A percentile compares a stretch with the other conserved stretches of the same genome.
Evolutionary conservation across 2,113 vertebrate genomes (phyloP).

Genomic region (Colossoma macropomum): DNA sequence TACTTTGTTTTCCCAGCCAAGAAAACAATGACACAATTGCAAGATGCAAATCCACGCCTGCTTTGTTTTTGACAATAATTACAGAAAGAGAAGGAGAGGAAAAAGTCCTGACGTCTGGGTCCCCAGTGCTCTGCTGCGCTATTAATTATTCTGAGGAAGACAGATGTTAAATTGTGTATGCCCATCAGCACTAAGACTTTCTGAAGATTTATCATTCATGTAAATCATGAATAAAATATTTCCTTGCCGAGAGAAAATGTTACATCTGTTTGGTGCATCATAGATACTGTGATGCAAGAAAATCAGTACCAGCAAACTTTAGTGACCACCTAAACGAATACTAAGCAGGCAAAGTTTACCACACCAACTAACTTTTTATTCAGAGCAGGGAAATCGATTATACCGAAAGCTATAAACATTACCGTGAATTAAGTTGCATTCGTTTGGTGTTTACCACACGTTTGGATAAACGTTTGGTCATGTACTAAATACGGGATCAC

Average conservation of each 20-base stretch:
- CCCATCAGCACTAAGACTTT: slow-evolving; percentile 80
- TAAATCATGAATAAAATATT: slow-evolving; percentile 84
- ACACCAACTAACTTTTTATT: slow-evolving; percentile 2
- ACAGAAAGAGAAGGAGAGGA: slow-evolving; percentile 69
- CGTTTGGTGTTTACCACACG: slow-evolving; percentile 33
- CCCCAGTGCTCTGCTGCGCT: slow-evolving; percentile 69
- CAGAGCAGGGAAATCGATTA: slow-evolving; percentile 22
- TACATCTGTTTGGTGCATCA: slow-evolving; percentile 74
- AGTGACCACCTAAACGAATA: slow-evolving; percentile 52
- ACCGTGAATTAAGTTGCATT: slow-evolving; percentile 19
- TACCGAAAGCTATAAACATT: slow-evolving; percentile 21
- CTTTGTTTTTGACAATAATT: slow-evolving; percentile 73
- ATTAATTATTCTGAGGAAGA: slow-evolving; percentile 80
- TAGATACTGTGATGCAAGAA: slow-evolving; percentile 64
- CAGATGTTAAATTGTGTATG: slow-evolving; percentile 83
- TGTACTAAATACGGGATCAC: slow-evolving; percentile 37
- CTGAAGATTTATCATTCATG: slow-evolving; percentile 82
- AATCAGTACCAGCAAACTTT: slow-evolving; percentile 58
- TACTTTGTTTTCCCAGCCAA: slow-evolving; percentile 22
- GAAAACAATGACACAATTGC: slow-evolving; percentile 27
- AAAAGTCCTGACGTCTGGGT: slow-evolving; percentile 67
- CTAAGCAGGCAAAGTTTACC: slow-evolving; percentile 32
- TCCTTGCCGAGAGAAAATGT: slow-evolving; percentile 78
- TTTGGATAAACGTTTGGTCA: slow-evolving; percentile 44
- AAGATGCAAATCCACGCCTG: slow-evolving; percentile 54